These are phyloP conservation scores for Agonopterix heracliana DNA, from an alignment of 2,888 invertebrate genomes.

Conservation along the genomic window DNA sequence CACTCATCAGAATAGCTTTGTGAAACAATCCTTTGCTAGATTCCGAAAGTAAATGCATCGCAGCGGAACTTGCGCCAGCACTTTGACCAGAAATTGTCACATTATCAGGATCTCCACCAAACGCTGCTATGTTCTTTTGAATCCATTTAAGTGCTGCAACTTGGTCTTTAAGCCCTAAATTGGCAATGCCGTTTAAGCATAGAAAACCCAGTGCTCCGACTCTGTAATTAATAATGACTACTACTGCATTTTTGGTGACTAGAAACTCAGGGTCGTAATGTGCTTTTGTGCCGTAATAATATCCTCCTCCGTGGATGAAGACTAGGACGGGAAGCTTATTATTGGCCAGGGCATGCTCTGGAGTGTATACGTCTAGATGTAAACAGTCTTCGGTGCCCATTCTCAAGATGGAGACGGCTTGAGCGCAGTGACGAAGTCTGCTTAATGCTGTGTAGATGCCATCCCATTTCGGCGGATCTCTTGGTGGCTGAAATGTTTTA, in stretches of 20 bases:
- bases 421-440: conserved; percentile 44
- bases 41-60: conserved; percentile 54
- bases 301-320: conserved; percentile 62
- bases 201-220: conserved; percentile 59
- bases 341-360: conserved; percentile 24
- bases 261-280: conserved; percentile 61
- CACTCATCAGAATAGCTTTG: conserved; percentile 58
- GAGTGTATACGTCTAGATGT: conserved; percentile 51
- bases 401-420: conserved; percentile 35
- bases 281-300: conserved; percentile 59
- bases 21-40: conserved; percentile 54
- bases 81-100: conserved; percentile 64
- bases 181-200: conserved; percentile 51
- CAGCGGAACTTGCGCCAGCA: conserved; percentile 54
- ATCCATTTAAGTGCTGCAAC: conserved; percentile 62
- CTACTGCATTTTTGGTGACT: conserved; percentile 48
- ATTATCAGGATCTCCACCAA: conserved; percentile 65
- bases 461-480: conserved; percentile 40
- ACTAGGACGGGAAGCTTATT: conserved; percentile 50
- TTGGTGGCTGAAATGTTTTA: conserved; percentile 41
- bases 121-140: conserved; percentile 49
- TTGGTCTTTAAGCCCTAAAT: conserved; percentile 62
- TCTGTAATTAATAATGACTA: conserved; percentile 56
- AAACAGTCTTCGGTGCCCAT: conserved; percentile 55
- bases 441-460: conserved; percentile 44